Base-by-base conservation (phyloP, 2,888 invertebrate species). In the Zygaena filipendulae region DNA sequence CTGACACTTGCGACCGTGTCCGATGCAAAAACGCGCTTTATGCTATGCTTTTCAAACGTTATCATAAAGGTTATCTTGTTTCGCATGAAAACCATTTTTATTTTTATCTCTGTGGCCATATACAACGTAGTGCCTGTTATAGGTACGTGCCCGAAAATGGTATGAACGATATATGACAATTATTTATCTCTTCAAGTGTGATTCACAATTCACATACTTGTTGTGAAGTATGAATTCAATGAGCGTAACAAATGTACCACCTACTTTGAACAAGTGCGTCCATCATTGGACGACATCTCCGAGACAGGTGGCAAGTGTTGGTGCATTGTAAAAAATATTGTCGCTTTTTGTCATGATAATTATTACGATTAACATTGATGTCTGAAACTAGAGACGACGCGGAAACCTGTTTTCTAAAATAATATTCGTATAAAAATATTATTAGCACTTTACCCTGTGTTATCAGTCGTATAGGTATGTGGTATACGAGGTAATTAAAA, bases 181-280 rank as follows among this genome's bases (percentile, higher is more conserved):
- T 35, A 52, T 51, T 50, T 49, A 45, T 57, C 42, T 38, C 39
- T 11, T 48, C 47, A 29, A 45, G 44, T 33, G 41, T 43, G 34
- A 47, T 45, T 43, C 49, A 44, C 37, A 45, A 46, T 16, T 16
- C 16, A 16, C 4, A 7, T 16, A 49, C 43, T 42, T 41, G 43
- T 53, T 51, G 39, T 49, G 42, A 39, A 43, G 30, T 44, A 36
- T 47, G 40, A 40, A 47, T 46, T 52, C 54, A 56, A 54, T 57
- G 49, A 45, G 47, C 50, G 48, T 62, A 59, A 63, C 58, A 52
- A 62, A 63, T 61, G 42, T 45, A 16, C 52, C 51, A 50, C 49
- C 68, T 68, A 56, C 36, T 66, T 67, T 71, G 37, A 71, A 64
- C 71, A 72, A 60, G 42, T 43, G 34, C 42, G 51, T 47, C 51